Conservation (phyloP, 64 coral and sea anemone species). For the Montipora capricornis region DNA sequence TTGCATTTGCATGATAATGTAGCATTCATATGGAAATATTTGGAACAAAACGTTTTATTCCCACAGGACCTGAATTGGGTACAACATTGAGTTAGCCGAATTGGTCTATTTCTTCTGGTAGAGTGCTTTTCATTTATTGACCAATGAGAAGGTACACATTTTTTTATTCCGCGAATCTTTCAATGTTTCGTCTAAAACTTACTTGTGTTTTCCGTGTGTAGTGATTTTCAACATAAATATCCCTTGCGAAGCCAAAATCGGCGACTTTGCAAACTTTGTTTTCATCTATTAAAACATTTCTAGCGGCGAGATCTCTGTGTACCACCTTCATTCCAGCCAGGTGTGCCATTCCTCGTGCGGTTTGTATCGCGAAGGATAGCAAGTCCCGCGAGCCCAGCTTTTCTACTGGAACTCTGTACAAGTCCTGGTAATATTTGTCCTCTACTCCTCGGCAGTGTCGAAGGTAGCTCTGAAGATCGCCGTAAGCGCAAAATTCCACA, state of each 20-base stretch:
- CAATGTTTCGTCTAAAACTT: background rate
- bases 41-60: too few relatives aligned
- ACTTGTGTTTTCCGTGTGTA: constrained; percentile 99
- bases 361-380: constrained; percentile 90
- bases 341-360: constrained; percentile 95
- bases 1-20: too few relatives aligned
- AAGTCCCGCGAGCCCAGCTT: constrained; percentile 89
- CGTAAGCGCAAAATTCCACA: constrained; percentile 96
- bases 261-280: constrained; percentile 98
- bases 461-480: constrained; percentile 95
- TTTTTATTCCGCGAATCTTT: background rate
- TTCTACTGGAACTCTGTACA: constrained; percentile 81
- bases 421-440: constrained; percentile 96
- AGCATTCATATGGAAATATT: too few relatives aligned
- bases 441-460: constrained; percentile 95
- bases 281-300: constrained; percentile 97
- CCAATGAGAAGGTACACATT: background rate
- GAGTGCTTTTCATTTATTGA: background rate
- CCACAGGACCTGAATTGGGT: too few relatives aligned
- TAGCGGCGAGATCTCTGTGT: constrained; percentile 98
- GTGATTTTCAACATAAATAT: constrained; percentile 97
- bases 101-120: too few relatives aligned
- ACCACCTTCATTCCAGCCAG: constrained; percentile 98
- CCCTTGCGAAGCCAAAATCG: constrained; percentile 96
- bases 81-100: too few relatives aligned